Base-by-base conservation (phyloP, 2,888 invertebrate species). In the Malthinus flaveolus region DNA sequence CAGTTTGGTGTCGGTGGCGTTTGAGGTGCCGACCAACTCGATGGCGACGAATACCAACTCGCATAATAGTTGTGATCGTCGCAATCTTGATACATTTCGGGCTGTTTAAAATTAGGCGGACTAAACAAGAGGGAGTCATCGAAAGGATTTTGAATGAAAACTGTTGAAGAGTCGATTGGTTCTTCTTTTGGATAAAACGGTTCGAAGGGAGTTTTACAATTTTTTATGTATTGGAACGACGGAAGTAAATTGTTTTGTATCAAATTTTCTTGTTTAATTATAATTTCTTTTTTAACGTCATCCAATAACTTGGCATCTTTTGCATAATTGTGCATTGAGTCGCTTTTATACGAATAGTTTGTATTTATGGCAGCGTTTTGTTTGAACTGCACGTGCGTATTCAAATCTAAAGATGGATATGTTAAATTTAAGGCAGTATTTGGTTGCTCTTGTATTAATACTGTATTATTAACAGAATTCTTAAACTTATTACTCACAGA, bases 11-110 rank as follows among this genome's bases (percentile, higher is more conserved):
- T 9, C 15, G 39, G 39, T 42, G 39, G 39, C 3, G 39, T 42
- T 15, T 15, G n/a, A 23, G 39, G 39, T 9, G 23, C 39, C 13
- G 13, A 42, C 13, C 9, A 42, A 15, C 23, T 42, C 7, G 39
- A 82, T 83, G 82, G 82, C 81, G 68, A 81, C 81, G 1, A 32
- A 12, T 45, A 50, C 9, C 10, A 51, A 31, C 8, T 42, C 7
- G 53, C 35, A 36, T 32, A 52, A 42, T 44, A 51, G n/a, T 58
- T 47, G 23, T 35, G 49, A 44, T 49, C 35, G 32, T 49, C 44
- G 44, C 32, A 39, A 51, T 51, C 52, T 9, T 46, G 31, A 36
- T 49, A 53, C 13, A 36, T n/a, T 33, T 59, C 49, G 15, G 11
- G 36, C n/a, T 34, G 32, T 11, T 53, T 32, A 10, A 23, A 13